Percentiles rank a stretch among this genome's conserved stretches.
phyloP scores from a whole-genome alignment of 2,888 invertebrate species.

The Bruchidius siliquastri region DNA sequence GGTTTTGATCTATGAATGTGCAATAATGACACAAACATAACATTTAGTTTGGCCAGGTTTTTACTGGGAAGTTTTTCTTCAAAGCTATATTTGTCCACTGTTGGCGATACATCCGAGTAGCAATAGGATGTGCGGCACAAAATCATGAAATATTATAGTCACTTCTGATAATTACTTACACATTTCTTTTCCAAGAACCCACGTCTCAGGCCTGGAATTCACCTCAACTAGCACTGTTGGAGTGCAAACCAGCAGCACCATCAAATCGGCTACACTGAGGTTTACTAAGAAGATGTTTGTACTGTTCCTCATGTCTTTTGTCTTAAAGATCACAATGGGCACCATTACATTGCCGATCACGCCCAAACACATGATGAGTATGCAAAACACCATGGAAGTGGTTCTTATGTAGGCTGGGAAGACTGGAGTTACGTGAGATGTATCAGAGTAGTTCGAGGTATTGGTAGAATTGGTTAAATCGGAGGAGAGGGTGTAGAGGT shows the following conservation, averaged over 20 bases:
- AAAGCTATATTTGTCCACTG: too few species aligned
- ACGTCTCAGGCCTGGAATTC: constrained; percentile 84
- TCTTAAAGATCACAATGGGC: constrained; percentile 85
- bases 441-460: constrained; percentile 16
- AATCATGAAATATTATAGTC: too few species aligned
- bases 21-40: too few species aligned
- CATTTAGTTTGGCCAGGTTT: too few species aligned
- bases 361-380: constrained; percentile 82
- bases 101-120: too few species aligned
- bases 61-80: too few species aligned
- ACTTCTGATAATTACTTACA: too few species aligned
- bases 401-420: constrained; percentile 82
- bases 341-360: constrained; percentile 92
- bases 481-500: constrained; percentile 32
- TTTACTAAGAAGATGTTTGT: constrained; percentile 94
- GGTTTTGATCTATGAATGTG: too few species aligned
- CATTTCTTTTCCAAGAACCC: constrained; percentile 87
- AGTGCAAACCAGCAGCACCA: constrained; percentile 86
- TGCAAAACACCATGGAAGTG: constrained; percentile 84
- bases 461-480: constrained; percentile 25
- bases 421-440: constrained; percentile 40
- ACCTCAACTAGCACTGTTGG: constrained; percentile 93
- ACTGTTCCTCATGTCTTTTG: constrained; percentile 90
- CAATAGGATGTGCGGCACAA: too few species aligned
- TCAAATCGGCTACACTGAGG: constrained; percentile 85